Base-by-base conservation (phyloP, 2,888 invertebrate species). In the Lasioglossum leucozonium region DNA sequence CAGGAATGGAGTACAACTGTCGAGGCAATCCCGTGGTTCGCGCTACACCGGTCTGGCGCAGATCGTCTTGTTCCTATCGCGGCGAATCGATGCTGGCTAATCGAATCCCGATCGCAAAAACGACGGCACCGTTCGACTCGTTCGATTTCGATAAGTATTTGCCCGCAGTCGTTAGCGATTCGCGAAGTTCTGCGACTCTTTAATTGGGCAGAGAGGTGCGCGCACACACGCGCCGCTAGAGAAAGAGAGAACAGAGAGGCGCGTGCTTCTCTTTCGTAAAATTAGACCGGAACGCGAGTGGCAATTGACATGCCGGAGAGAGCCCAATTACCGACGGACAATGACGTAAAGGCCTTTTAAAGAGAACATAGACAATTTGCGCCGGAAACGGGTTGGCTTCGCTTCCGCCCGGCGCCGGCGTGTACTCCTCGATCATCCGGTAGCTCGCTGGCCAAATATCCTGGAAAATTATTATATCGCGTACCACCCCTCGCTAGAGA, bases 201-300 rank as follows among this genome's bases (percentile, higher is more conserved):
- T 86, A 86, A 86, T 86, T 86, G 85, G 85, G 85, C 79, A 67
- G 51, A 37, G 72, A n/a, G 5, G 55, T 44, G 55, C 55, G 18
- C n/a, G 26, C 22, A 40, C 30, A 5, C 18, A 4, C 55, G 65
- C 78, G 44, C 65, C 8, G n/a, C 10, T 10, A 62, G 30, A 16
- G 16, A 30, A 62, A 62, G 62, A 30, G 13, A 62, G 58, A 16
- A 13, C 26, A 58, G 4, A 58, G 58, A 16, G 16, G 62, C 30
- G 62, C 62, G 62, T 77, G 84, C 73, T 76, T 78, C 58, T 58
- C 81, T 81, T 81, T 75, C 72, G 78, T 62, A 51, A 85, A 86
- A 85, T 85, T 81, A 81, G 81, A 86, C 80, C 65, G 84, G 69
- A 84, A 84, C 62, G 58, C 77, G 75, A 86, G 85, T 81, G 86